Base-by-base conservation (phyloP, 2,113 vertebrate species). In the Pygoscelis adeliae region DNA sequence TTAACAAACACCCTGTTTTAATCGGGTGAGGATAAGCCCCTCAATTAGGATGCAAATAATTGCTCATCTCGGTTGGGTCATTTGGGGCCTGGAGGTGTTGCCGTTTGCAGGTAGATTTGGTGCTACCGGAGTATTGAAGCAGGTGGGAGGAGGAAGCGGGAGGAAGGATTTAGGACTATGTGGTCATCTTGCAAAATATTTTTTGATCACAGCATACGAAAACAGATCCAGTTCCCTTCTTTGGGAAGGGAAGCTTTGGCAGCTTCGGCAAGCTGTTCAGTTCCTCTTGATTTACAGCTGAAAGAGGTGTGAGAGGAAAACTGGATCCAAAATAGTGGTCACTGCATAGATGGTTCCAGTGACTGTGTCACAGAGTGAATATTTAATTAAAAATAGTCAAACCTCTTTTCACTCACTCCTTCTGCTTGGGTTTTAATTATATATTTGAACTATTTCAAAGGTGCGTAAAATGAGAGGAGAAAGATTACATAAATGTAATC, bases 1-100 rank as follows among this genome's bases (percentile, higher is more conserved):
- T 98, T 98, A 97, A 97, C 96, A 96, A 97, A 98, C 96, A 96
- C 95, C 84, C 87, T 95, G 83, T 95, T 96, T 96, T 97, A 98
- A 97, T 98, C 97, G 73, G 53, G 94, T 95, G 93, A 89, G 92
- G 90, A 93, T 94, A 96, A 98, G 94, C 92, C 83, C 85, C 77
- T 96, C 83, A 82, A 61, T 98, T 97, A 96, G 89, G 96, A 92
- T 96, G 89, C 93, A 97, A 95, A 97, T 93, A 91, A 96, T 91
- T 84, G 62, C 83, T 90, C 79, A 42, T 53, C 56, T 62, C 1
- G 19, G 78, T 77, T 77, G 88, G 76, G 77, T 87, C 67, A 6
- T 38, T 69, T 66, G 78, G 69, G 90, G 79, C 96, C 92, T 79
- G 91, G 79, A 96, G 86, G 59, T 88, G 89, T 73, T 97, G 88